phyloP scores from a whole-genome alignment of 2,888 invertebrate species.

The Calameuta idolon region DNA sequence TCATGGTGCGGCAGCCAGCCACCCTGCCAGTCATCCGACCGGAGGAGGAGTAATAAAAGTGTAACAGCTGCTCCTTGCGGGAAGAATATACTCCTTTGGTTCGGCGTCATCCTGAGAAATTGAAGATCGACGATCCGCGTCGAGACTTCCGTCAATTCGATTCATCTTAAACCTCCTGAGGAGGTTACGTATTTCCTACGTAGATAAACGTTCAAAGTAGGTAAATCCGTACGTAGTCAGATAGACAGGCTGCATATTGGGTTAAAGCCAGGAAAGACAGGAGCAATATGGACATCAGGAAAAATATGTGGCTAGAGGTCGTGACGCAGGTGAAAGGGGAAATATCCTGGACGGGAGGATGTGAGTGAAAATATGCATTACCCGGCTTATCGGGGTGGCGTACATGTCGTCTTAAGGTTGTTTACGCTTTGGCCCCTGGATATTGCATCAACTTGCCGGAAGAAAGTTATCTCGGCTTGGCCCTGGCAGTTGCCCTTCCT shows the following conservation, averaged over 20 bases:
- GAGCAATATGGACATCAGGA: neutral
- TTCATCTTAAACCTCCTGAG: neutral
- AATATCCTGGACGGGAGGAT: neutral
- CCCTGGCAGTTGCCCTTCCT: neutral
- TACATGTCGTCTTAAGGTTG: slow-evolving; percentile 30
- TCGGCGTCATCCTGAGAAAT: slow-evolving; percentile 4
- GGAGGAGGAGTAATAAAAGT: neutral
- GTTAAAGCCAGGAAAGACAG: neutral
- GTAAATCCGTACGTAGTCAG: neutral
- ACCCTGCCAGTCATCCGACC: neutral
- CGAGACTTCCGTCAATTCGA: neutral
- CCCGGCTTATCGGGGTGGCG: slow-evolving; percentile 17
- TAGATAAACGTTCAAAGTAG: neutral
- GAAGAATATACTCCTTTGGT: neutral
- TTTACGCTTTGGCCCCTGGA: slow-evolving; percentile 42
- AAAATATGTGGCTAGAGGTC: neutral
- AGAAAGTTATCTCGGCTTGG: slow-evolving; percentile 43
- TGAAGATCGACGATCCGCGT: neutral
- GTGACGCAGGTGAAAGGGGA: neutral
- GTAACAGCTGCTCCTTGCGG: neutral
- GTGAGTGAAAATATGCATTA: slow-evolving; percentile 25
- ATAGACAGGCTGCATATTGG: neutral
- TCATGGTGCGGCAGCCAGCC: neutral
- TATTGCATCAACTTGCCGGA: slow-evolving; percentile 45
- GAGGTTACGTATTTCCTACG: neutral